phyloP scores from a whole-genome alignment of 2,113 vertebrate species.

The Catharus fuscescens region DNA sequence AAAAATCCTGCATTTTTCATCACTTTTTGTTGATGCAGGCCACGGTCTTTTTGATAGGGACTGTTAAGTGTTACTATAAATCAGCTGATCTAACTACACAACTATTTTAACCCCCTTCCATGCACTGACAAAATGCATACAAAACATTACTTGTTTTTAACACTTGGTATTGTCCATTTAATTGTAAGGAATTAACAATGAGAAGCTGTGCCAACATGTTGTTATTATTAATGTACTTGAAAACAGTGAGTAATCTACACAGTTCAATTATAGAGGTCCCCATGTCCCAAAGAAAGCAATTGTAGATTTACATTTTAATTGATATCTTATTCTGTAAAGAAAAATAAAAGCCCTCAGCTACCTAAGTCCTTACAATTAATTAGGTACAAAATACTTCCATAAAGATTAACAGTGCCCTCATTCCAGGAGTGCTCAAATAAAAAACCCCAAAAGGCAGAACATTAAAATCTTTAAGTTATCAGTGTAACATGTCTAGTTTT shows the following conservation, averaged over 20 bases:
- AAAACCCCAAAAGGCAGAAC: not conserved
- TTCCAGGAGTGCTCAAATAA: not conserved
- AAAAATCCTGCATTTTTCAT: not conserved
- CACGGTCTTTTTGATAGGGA: not conserved
- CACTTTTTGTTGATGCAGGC: not conserved
- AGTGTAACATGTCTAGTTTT: not conserved
- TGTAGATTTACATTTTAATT: conserved; percentile 45
- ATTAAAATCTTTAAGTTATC: not conserved
- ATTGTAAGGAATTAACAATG: not conserved
- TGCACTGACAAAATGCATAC: not conserved
- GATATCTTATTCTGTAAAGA: not conserved
- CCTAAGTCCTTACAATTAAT: conserved; percentile 17
- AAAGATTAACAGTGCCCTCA: conserved; percentile 6
- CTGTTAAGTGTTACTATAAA: not conserved
- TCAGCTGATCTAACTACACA: not conserved
- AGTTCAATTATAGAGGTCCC: not conserved
- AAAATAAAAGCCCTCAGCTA: conserved; percentile 43
- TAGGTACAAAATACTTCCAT: not conserved
- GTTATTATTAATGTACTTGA: not conserved
- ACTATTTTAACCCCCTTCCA: not conserved
- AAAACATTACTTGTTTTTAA: not conserved
- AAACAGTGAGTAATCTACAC: not conserved
- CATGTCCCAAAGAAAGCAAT: not conserved
- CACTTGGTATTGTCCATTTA: not conserved
- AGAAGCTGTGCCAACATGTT: not conserved